Percentiles rank a stretch among this genome's conserved stretches.
phyloP scores from a whole-genome alignment of 1,140 invertebrate species.

The Potamilus streckersoni region DNA sequence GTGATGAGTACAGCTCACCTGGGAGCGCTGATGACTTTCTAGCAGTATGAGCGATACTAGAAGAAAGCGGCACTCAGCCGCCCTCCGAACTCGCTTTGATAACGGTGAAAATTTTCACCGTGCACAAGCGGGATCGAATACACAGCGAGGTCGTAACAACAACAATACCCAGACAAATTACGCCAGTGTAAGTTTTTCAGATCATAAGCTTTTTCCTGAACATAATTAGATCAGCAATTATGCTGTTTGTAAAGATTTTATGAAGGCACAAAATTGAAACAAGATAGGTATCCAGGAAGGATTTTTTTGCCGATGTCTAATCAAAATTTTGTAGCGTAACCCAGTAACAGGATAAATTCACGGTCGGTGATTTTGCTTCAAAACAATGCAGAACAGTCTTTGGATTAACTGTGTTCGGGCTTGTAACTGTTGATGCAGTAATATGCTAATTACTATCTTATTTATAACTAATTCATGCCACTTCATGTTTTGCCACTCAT shows the following conservation, averaged over 20 bases:
- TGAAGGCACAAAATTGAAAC: neutral
- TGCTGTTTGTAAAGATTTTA: neutral
- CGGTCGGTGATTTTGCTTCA: neutral
- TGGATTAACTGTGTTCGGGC: neutral
- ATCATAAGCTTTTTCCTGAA: conserved; percentile 1
- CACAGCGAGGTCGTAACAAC: conserved; percentile 32
- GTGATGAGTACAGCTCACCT: conserved; percentile 19
- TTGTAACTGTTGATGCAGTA: too few species aligned
- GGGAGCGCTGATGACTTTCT: conserved; percentile 22
- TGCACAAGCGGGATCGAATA: conserved; percentile 31
- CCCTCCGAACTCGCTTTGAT: conserved; percentile 46
- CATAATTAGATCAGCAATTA: conserved; percentile 10
- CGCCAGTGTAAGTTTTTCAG: conserved; percentile 24
- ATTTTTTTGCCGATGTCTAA: conserved; percentile 16
- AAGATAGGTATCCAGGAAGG: conserved; percentile 2
- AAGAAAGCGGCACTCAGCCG: conserved; percentile 46
- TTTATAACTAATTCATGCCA: too few species aligned
- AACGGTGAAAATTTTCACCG: conserved; percentile 38
- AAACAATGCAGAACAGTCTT: neutral
- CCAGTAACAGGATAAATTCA: neutral
- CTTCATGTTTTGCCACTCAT: too few species aligned
- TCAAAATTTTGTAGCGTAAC: conserved; percentile 16
- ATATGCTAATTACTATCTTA: too few species aligned
- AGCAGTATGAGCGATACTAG: conserved; percentile 54
- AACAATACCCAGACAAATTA: conserved; percentile 39